These are phyloP conservation scores for Campaea margaritaria DNA, from an alignment of 2,888 invertebrate genomes.

Conservation along the genomic window DNA sequence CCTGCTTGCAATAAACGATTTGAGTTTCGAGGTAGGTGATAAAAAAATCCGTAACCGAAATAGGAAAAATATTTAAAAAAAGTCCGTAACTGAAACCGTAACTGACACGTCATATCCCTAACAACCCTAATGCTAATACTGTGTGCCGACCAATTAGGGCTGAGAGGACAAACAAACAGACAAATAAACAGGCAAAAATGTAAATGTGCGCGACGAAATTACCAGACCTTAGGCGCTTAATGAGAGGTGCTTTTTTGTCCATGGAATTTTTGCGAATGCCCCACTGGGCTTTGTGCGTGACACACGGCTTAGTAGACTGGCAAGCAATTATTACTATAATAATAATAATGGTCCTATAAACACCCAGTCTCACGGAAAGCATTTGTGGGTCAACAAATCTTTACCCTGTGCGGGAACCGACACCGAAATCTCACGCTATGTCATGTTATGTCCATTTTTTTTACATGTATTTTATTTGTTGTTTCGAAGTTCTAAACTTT, in stretches of 20 bases:
- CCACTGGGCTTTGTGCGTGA: slow-evolving; percentile 16
- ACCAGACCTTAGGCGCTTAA: slow-evolving; percentile 29
- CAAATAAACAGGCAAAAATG: slow-evolving; percentile 33
- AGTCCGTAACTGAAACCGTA: neutral
- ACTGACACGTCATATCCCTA: neutral
- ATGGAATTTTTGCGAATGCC: slow-evolving; percentile 23
- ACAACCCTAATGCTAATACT: slow-evolving; percentile 1
- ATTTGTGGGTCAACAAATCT: too few relatives aligned
- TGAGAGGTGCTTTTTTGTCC: slow-evolving; percentile 29
- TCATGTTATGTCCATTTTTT: too few relatives aligned
- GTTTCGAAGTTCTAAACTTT: too few relatives aligned
- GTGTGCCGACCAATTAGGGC: slow-evolving; percentile 29
- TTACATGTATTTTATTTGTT: too few relatives aligned
- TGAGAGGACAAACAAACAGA: slow-evolving; percentile 29
- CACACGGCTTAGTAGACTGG: slow-evolving; percentile 5
- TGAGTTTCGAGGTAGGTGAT: too few relatives aligned
- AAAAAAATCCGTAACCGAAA: too few relatives aligned
- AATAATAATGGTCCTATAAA: too few relatives aligned
- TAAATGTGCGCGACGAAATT: slow-evolving; percentile 31
- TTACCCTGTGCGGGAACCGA: too few relatives aligned
- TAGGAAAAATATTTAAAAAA: too few relatives aligned
- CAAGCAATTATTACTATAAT: neutral
- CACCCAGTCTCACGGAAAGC: too few relatives aligned
- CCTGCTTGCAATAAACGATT: too few relatives aligned
- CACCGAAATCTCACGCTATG: too few relatives aligned